Conservation (phyloP, 2,113 vertebrate species). For the Psophia crepitans region DNA sequence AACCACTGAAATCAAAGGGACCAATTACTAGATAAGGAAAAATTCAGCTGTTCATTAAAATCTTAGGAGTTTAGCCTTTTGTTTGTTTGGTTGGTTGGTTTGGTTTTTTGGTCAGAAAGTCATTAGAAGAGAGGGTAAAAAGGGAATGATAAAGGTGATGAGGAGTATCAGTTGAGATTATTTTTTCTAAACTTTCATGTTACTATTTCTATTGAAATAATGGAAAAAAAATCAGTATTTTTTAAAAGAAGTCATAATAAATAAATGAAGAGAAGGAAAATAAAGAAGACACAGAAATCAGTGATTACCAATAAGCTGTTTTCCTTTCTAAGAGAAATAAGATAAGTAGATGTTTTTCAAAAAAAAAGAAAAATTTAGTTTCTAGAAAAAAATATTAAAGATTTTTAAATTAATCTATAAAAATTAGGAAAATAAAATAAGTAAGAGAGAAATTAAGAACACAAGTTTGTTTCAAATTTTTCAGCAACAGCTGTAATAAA, state of each 20-base stretch:
- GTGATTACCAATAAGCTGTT: neutral
- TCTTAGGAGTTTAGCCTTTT: neutral
- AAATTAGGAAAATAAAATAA: neutral
- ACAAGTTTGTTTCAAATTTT: neutral
- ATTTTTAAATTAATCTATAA: neutral
- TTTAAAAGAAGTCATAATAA: neutral
- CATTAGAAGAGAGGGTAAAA: neutral
- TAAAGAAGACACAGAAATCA: neutral
- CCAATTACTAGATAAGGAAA: constrained; percentile 26
- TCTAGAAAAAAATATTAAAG: neutral
- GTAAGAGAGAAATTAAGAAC: neutral
- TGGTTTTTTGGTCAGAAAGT: neutral
- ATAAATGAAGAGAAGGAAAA: neutral
- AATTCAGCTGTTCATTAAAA: neutral
- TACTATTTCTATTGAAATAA: neutral
- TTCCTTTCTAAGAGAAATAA: neutral
- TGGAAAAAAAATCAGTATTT: rapidly evolving
- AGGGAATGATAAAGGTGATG: neutral
- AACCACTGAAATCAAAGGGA: constrained; percentile 21
- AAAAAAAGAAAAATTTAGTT: too few species aligned
- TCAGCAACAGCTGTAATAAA: neutral
- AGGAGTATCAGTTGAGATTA: neutral
- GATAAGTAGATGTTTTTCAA: neutral
- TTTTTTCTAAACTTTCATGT: neutral
- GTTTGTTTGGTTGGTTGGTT: too few species aligned